These are phyloP conservation scores for Fopius arisanus DNA, from an alignment of 1,140 invertebrate genomes.

Conservation along the genomic window DNA sequence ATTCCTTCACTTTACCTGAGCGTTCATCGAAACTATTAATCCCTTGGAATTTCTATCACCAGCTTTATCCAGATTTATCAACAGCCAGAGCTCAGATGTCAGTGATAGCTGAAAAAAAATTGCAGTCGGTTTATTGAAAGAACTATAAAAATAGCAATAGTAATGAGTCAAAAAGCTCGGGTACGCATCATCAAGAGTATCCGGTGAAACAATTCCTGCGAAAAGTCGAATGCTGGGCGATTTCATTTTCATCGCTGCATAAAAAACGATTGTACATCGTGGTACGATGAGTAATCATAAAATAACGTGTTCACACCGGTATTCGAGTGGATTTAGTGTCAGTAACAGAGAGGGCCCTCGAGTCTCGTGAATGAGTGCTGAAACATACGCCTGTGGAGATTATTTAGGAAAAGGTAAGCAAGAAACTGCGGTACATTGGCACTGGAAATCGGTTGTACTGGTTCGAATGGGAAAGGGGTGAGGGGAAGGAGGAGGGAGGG, in stretches of 20 bases:
- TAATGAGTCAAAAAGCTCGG: not conserved
- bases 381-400: conserved; percentile 16
- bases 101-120: too few relatives aligned
- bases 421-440: conserved; percentile 1
- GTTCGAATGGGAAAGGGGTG: not conserved
- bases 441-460: conserved; percentile 22
- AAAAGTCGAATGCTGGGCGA: not conserved
- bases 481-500: not conserved
- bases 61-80: too few relatives aligned
- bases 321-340: not conserved
- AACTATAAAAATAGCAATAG: too few relatives aligned
- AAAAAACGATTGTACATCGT: not conserved
- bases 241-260: not conserved
- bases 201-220: not conserved
- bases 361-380: conserved; percentile 9
- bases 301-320: not conserved
- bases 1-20: too few relatives aligned
- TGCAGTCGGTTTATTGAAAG: too few relatives aligned
- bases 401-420: conserved; percentile 13
- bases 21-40: too few relatives aligned
- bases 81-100: too few relatives aligned
- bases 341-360: not conserved
- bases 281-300: not conserved
- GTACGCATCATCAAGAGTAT: not conserved
- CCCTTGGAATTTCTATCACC: too few relatives aligned